phyloP scores from a whole-genome alignment of 2,888 invertebrate genomes.

The Leucophenga montana region DNA sequence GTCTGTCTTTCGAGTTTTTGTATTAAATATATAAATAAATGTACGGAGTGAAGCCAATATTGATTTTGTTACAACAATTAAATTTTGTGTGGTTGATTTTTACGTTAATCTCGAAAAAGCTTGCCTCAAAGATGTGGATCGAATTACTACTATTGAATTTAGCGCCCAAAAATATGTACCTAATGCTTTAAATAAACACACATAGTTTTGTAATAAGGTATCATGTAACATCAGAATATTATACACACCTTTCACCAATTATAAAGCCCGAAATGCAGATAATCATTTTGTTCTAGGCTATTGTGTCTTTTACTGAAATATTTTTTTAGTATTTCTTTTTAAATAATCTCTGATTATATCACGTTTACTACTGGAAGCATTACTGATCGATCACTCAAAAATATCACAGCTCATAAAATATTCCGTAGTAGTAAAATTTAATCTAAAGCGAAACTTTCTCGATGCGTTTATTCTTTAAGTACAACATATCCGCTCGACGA shows the following conservation, averaged over 20 bases:
- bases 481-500: slow-evolving; percentile 54
- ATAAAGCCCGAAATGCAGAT: slow-evolving; percentile 78
- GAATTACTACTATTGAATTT: no score
- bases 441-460: no score
- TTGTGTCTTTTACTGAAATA: not conserved
- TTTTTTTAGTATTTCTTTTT: not conserved
- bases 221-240: not conserved
- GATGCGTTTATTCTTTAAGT: slow-evolving; percentile 3
- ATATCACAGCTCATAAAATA: slow-evolving; percentile 23
- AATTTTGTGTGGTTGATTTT: no score
- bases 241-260: slow-evolving; percentile 75
- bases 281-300: slow-evolving; percentile 72
- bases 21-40: no score
- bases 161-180: no score
- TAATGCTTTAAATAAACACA: no score
- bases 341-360: slow-evolving; percentile 1
- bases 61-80: no score
- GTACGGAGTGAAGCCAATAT: no score
- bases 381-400: slow-evolving; percentile 10
- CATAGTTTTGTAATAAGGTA: no score
- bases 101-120: no score
- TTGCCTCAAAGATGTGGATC: no score
- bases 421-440: slow-evolving; percentile 40
- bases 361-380: slow-evolving; percentile 3
- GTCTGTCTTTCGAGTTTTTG: no score